These are phyloP conservation scores for Diarsia dahlii DNA, from an alignment of 2,888 invertebrate genomes.

Conservation along the genomic window DNA sequence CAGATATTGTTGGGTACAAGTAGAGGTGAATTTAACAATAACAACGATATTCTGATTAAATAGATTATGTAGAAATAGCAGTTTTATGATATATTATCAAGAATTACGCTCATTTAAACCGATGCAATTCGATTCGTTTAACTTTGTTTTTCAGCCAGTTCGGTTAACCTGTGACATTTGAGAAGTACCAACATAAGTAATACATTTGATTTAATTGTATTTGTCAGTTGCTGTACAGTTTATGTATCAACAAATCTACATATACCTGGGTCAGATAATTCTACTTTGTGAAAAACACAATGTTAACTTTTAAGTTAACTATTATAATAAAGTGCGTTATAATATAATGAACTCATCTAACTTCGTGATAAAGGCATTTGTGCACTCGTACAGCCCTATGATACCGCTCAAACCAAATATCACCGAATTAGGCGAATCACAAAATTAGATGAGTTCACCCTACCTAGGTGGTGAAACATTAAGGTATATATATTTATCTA, in stretches of 20 bases:
- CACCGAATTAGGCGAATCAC: too few species aligned
- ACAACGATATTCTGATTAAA: not conserved
- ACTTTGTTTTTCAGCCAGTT: not conserved
- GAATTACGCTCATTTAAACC: not conserved
- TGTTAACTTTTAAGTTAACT: not conserved
- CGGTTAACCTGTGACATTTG: not conserved
- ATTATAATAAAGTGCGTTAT: not conserved
- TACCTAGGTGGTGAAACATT: not conserved
- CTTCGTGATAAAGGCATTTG: too few species aligned
- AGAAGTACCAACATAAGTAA: not conserved
- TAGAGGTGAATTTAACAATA: conserved; percentile 4
- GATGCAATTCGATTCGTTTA: not conserved
- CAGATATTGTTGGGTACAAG: not conserved
- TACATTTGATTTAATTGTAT: conserved; percentile 22
- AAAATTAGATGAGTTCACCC: too few species aligned
- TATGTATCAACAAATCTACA: not conserved
- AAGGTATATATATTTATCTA: not conserved
- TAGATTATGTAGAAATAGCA: not conserved
- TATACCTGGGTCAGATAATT: not conserved
- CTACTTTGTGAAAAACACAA: not conserved
- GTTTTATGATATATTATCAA: not conserved
- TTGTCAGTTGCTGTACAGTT: not conserved
- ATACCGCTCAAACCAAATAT: too few species aligned
- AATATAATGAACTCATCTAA: too few species aligned
- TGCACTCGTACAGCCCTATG: too few species aligned